A percentile compares a stretch with the other conserved stretches of the same genome.
phyloP scores from a whole-genome alignment of 1,140 invertebrate genomes.

The Meteorus sp. region DNA sequence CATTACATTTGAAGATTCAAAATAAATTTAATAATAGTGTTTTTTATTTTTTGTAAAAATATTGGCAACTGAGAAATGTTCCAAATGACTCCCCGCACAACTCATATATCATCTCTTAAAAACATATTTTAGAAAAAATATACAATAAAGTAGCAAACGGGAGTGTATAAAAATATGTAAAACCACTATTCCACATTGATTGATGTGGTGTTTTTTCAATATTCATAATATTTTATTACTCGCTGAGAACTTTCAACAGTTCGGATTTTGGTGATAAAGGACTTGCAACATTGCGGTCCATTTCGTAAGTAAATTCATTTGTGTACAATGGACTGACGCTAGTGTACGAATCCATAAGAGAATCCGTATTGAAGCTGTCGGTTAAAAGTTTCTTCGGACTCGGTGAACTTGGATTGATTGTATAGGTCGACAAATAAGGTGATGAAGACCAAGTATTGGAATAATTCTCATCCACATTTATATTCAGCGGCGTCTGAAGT shows the following conservation, averaged over 20 bases:
- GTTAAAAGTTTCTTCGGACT: slow-evolving; percentile 17
- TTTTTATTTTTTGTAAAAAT: too few relatives aligned
- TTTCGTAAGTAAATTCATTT: slow-evolving; percentile 3
- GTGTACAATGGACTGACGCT: neutral
- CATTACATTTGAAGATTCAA: too few relatives aligned
- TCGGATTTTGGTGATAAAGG: slow-evolving; percentile 13
- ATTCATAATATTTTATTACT: neutral
- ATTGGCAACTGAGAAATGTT: too few relatives aligned
- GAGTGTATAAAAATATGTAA: slow-evolving; percentile 10
- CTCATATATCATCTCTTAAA: neutral
- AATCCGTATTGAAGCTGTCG: slow-evolving; percentile 7
- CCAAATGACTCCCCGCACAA: too few relatives aligned
- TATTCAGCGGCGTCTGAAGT: neutral
- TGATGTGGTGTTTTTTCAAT: neutral
- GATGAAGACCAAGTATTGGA: neutral
- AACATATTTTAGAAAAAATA: too few relatives aligned
- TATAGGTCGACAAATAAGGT: neutral
- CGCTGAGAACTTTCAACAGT: slow-evolving; percentile 5
- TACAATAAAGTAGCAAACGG: slow-evolving; percentile 12
- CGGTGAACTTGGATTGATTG: slow-evolving; percentile 5
- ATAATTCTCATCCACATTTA: neutral
- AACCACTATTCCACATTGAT: neutral
- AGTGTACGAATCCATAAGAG: too few relatives aligned
- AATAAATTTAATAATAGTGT: too few relatives aligned
- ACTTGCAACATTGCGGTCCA: neutral